Evolutionary conservation across 1,140 invertebrate genomes (phyloP), one percentile per base, ranked within the genome.

Genomic region (Drosophila bocqueti): DNA sequence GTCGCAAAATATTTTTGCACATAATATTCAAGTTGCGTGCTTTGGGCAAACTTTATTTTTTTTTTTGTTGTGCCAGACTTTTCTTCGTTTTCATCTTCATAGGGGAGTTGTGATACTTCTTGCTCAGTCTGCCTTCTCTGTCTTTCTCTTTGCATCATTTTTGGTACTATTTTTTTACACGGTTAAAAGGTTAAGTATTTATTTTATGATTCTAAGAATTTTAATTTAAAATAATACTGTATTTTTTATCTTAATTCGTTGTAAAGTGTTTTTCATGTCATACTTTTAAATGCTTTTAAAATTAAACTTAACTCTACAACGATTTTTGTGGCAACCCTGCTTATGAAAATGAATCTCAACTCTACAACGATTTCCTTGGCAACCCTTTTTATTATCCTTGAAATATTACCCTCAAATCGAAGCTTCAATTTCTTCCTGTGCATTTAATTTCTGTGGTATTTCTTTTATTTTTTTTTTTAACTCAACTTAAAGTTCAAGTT

Each of bases 21-120:
- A 84, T 84, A 80, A 81, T 84, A 84, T 81, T 81, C 77, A 72
- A 73, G 78, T 76, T 69, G 72, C 82, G 72, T 84, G 81, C 76
- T 62, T 78, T 46, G 54, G 65, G 36, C 47, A 67, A 83, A 73
- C 34, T 80, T 66, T 63, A 18, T 24, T 21, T 66, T 59, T 31
- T 24, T 26, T 40, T n/a, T 13, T n/a, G 3, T 13, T 18, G 8
- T 7, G 47, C 13, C 29, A 26, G 16, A 36, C 11, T 38, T 50
- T 54, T 55, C 18, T 42, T 13, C 16, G 6, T 38, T 36, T 69
- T 58, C 29, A 18, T 24, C 62, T 45, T 26, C 57, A 62, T 38
- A 24, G 11, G 24, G 11, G 34, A 65, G 24, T 64, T 60, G 6
- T 58, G n/a, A 26, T 15, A 24, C n/a, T 21, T 13, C 21, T 21